Conservation (phyloP, 2,888 invertebrate species). For the Chrysopilus asiliformis region DNA sequence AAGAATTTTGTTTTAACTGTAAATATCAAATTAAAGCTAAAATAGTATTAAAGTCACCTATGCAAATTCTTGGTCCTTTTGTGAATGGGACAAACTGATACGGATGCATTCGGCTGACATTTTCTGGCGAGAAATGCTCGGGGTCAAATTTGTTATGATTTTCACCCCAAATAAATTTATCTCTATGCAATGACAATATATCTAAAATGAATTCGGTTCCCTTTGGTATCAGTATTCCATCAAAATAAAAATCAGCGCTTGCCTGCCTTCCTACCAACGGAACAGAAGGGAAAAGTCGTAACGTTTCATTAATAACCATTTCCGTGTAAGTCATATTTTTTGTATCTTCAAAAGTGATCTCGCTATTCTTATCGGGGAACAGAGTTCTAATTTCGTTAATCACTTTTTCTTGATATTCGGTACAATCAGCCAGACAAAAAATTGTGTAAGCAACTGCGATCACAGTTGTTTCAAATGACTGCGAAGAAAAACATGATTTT, state of each 20-base stretch:
- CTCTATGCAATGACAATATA: slow-evolving; percentile 10
- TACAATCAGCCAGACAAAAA: not conserved
- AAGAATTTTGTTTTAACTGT: too few species aligned
- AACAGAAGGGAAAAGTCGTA: slow-evolving; percentile 6
- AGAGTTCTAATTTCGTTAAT: slow-evolving; percentile 5
- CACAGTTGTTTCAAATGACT: not conserved
- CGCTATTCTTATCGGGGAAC: slow-evolving; percentile 1
- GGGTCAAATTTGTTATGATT: slow-evolving; percentile 11
- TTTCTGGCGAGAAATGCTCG: slow-evolving; percentile 13
- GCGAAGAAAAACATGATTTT: not conserved
- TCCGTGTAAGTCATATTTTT: slow-evolving; percentile 6
- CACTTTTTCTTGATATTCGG: not conserved
- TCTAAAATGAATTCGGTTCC: slow-evolving; percentile 9
- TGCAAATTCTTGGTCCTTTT: slow-evolving; percentile 5
- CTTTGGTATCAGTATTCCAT: slow-evolving; percentile 5
- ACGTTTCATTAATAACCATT: slow-evolving; percentile 3
- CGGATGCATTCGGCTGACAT: slow-evolving; percentile 8
- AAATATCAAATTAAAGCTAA: too few species aligned
- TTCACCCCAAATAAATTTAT: slow-evolving; percentile 7
- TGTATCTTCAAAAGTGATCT: slow-evolving; percentile 3
- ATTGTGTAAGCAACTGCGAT: not conserved
- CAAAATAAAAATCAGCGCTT: not conserved
- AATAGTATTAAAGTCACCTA: too few species aligned
- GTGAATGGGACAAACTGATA: slow-evolving; percentile 10
- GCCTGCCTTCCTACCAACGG: slow-evolving; percentile 3